Evolutionary conservation across 2,797 vertebrate species (phyloP), one percentile per base, ranked within the genome.

Genomic region (Neosalanx taihuensis): DNA sequence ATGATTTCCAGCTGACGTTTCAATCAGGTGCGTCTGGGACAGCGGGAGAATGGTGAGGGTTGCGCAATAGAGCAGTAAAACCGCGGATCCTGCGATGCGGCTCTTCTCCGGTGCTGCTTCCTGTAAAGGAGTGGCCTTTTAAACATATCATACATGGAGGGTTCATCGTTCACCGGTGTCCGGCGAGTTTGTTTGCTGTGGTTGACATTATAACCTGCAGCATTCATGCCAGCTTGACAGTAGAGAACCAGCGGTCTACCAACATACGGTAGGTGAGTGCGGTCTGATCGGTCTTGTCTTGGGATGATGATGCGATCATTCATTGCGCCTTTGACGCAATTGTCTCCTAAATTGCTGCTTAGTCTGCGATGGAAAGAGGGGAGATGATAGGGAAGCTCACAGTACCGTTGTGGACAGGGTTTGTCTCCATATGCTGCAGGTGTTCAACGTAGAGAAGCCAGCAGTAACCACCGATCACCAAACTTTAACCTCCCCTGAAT

Each of bases 91-190:
- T 68, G 79, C 84, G 18, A 77, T 75, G 76, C 79, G 69, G 80
- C 66, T 83, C 51, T 73, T 58, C 17, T 64, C 69, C 37, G 79
- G 80, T 76, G 80, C 87, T 83, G 85, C 83, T 78, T 83, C 65
- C 79, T 29, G 68, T 2, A 83, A 79, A 87, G 88, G 89, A 88
- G 90, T 85, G 88, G 89, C 85, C 83, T 61, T 72, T 74, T 77
- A 63, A 72, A 58, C 79, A 64, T 76, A 68, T 67, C 76, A 58
- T 61, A 68, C 71, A 35, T 59, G 74, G 53, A 35, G 66, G 59
- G 61, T 61, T 37, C n/a, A 77, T 75, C 67, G 65, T 76, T 59
- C 64, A 33, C 56, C 18, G 56, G 57, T 72, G 61, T 26, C 59
- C 53, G 4, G 65, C 26, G 58, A 69, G 72, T 80, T 74, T 13